A percentile compares a stretch with the other conserved stretches of the same genome.
phyloP scores from a whole-genome alignment of 2,888 invertebrate genomes.

The Abrostola triplasia region DNA sequence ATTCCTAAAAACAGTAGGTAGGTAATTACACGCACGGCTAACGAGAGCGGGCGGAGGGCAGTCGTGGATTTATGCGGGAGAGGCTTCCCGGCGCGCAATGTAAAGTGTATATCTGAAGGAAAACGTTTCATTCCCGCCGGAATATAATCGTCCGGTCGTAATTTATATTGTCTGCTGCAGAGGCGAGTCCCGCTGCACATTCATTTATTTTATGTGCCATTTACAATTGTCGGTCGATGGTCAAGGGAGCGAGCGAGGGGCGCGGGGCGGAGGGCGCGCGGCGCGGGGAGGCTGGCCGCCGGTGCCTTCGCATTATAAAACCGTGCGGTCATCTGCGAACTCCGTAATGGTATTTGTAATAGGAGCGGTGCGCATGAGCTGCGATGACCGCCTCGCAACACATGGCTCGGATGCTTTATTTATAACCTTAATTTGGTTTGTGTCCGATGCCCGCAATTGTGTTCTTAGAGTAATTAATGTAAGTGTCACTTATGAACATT shows the following conservation, averaged over 20 bases:
- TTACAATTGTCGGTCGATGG: conserved; percentile 90
- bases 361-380: conserved; percentile 80
- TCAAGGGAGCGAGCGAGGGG: conserved; percentile 85
- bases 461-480: conserved; percentile 41
- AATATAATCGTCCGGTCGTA: conserved; percentile 89
- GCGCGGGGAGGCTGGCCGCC: conserved; percentile 70
- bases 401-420: conserved; percentile 82
- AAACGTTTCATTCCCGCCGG: conserved; percentile 87
- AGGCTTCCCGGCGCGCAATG: conserved; percentile 70
- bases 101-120: conserved; percentile 84
- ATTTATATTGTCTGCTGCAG: conserved; percentile 90
- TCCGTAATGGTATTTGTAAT: conserved; percentile 87
- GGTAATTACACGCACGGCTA: conserved; percentile 80
- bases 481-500: conserved; percentile 33
- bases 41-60: conserved; percentile 71
- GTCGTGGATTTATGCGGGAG: conserved; percentile 66
- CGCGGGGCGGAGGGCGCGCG: conserved; percentile 63
- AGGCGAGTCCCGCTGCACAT: conserved; percentile 89
- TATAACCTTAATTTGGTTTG: conserved; percentile 76
- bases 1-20: conserved; percentile 70
- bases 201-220: conserved; percentile 90
- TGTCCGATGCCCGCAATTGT: conserved; percentile 49
- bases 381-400: conserved; percentile 75
- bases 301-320: conserved; percentile 88
- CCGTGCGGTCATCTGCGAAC: conserved; percentile 88